phyloP scores from a whole-genome alignment of 2,888 invertebrate species.

The Pecten maximus region DNA sequence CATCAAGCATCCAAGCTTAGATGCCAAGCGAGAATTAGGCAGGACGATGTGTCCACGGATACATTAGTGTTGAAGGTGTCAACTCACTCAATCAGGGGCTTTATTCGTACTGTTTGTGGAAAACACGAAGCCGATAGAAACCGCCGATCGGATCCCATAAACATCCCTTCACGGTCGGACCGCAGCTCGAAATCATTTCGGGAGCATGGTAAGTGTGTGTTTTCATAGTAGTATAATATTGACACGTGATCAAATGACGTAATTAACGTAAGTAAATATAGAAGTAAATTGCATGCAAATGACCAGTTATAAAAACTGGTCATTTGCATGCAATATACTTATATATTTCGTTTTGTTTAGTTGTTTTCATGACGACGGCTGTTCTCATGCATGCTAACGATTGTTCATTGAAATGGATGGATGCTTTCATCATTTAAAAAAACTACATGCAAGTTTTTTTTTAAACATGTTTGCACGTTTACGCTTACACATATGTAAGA shows the following conservation, averaged over 20 bases:
- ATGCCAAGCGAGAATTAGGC: neutral
- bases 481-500: too few relatives aligned
- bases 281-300: too few relatives aligned
- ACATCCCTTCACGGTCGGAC: neutral
- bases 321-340: too few relatives aligned
- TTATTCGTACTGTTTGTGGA: neutral
- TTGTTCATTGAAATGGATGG: too few relatives aligned
- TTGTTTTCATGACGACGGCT: too few relatives aligned
- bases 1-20: neutral
- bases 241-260: neutral
- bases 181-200: neutral
- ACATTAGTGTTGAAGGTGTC: neutral
- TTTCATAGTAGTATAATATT: neutral
- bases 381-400: too few relatives aligned
- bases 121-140: neutral
- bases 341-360: too few relatives aligned
- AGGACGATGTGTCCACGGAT: neutral
- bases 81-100: neutral
- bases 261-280: too few relatives aligned
- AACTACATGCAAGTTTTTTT: too few relatives aligned
- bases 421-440: too few relatives aligned
- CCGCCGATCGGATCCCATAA: neutral
- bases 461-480: too few relatives aligned
- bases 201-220: neutral
- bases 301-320: too few relatives aligned